Percentiles rank a stretch among this genome's conserved stretches.
Evolutionary conservation across 2,888 invertebrate species (phyloP).

Genomic region (Agriopis marginaria): DNA sequence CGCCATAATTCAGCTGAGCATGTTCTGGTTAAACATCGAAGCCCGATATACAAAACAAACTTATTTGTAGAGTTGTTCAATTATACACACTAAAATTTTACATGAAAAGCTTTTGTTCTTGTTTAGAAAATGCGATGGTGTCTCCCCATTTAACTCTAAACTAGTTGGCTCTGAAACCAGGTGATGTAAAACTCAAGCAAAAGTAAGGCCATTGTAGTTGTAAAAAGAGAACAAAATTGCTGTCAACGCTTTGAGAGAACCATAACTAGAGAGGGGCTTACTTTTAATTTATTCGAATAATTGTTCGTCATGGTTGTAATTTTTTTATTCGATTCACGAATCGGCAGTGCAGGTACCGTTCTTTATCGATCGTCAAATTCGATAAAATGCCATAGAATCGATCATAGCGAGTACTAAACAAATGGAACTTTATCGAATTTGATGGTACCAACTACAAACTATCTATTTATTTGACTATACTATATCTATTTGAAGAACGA

Average conservation of each 20-base stretch:
- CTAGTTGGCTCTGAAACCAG: not conserved
- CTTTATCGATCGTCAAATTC: too few species aligned
- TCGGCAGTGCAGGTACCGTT: too few species aligned
- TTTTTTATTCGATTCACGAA: not conserved
- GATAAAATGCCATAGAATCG: too few species aligned
- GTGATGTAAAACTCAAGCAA: constrained; percentile 1
- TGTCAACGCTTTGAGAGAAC: constrained; percentile 9
- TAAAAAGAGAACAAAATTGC: constrained; percentile 6
- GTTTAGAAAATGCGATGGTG: not conserved
- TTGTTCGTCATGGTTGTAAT: not conserved
- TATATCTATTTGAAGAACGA: too few species aligned
- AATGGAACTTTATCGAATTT: too few species aligned
- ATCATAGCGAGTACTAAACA: too few species aligned
- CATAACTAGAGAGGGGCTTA: not conserved
- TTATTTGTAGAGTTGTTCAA: not conserved
- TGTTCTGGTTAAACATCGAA: constrained; percentile 1
- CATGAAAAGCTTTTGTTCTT: not conserved
- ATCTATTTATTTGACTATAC: too few species aligned
- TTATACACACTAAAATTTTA: not conserved
- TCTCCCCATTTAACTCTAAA: not conserved
- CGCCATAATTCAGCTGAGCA: not conserved
- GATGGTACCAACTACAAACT: too few species aligned
- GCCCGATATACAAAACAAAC: not conserved
- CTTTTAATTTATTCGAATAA: constrained; percentile 1
- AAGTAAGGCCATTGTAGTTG: not conserved